These are phyloP conservation scores for Pseudomugil tenellus DNA, from an alignment of 2,797 vertebrate species.

Conservation along the genomic window DNA sequence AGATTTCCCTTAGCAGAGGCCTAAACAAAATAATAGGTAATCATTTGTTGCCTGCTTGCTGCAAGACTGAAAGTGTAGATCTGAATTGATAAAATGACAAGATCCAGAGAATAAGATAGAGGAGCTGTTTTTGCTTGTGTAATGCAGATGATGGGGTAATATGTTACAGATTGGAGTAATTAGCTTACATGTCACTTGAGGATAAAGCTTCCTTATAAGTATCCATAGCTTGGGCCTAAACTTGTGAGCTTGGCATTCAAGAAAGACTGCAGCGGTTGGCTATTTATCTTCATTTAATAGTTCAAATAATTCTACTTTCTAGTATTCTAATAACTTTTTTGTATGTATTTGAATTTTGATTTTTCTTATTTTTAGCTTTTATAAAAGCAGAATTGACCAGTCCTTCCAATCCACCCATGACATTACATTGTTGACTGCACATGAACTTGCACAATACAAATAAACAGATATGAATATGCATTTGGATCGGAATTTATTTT, in stretches of 20 bases:
- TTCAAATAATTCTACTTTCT: too few relatives aligned
- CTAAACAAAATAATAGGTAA: slow-evolving; percentile 72
- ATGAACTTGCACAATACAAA: too few relatives aligned
- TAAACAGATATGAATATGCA: too few relatives aligned
- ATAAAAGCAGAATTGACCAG: too few relatives aligned
- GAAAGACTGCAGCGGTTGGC: not conserved
- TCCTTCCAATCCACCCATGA: too few relatives aligned
- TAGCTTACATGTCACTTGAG: slow-evolving; percentile 32
- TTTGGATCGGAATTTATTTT: not conserved
- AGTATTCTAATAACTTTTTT: too few relatives aligned
- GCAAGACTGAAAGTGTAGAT: slow-evolving; percentile 50
- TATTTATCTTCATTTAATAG: too few relatives aligned
- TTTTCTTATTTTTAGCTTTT: too few relatives aligned
- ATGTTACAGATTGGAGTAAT: slow-evolving; percentile 39
- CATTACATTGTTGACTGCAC: too few relatives aligned
- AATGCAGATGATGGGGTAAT: slow-evolving; percentile 28
- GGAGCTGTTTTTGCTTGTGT: slow-evolving; percentile 25
- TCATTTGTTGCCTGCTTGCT: slow-evolving; percentile 60
- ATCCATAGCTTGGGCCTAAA: not conserved
- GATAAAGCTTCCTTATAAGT: slow-evolving; percentile 1
- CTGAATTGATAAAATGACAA: slow-evolving; percentile 66
- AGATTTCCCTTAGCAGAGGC: slow-evolving; percentile 62
- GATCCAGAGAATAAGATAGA: slow-evolving; percentile 25
- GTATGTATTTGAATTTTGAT: too few relatives aligned
- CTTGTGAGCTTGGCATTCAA: not conserved